A percentile compares a stretch with the other conserved stretches of the same genome.
Evolutionary conservation across 1,140 invertebrate genomes (phyloP).

Genomic region (Periplaneta americana): DNA sequence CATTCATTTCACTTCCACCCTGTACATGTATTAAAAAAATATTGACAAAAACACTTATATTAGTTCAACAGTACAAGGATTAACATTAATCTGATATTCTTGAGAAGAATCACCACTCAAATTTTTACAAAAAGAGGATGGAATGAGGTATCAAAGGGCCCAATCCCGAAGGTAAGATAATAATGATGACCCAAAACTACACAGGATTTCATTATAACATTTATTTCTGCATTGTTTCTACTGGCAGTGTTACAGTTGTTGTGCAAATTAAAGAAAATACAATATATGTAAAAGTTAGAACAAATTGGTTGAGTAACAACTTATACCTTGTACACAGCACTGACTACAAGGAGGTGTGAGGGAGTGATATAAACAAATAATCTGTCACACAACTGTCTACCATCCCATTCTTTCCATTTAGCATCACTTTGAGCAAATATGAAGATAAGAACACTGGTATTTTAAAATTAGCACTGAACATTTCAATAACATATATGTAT

Average conservation of each 20-base stretch:
- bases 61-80: too few species aligned
- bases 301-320: neutral
- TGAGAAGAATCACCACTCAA: too few species aligned
- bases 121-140: too few species aligned
- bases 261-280: neutral
- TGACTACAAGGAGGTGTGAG: neutral
- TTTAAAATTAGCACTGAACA: neutral
- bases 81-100: too few species aligned
- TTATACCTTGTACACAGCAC: neutral
- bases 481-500: neutral
- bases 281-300: neutral
- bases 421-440: neutral
- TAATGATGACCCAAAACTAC: too few species aligned
- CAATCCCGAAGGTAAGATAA: too few species aligned
- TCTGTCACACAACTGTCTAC: too few species aligned
- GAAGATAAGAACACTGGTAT: neutral
- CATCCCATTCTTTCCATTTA: neutral
- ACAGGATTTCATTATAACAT: neutral
- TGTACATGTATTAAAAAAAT: too few species aligned
- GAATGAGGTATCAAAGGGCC: too few species aligned
- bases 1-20: too few species aligned
- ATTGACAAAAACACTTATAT: too few species aligned
- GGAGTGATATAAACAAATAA: neutral
- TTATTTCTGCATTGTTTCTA: neutral
- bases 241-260: neutral